phyloP scores from a whole-genome alignment of 2,888 invertebrate species.

The Mechanitis messenoides region DNA sequence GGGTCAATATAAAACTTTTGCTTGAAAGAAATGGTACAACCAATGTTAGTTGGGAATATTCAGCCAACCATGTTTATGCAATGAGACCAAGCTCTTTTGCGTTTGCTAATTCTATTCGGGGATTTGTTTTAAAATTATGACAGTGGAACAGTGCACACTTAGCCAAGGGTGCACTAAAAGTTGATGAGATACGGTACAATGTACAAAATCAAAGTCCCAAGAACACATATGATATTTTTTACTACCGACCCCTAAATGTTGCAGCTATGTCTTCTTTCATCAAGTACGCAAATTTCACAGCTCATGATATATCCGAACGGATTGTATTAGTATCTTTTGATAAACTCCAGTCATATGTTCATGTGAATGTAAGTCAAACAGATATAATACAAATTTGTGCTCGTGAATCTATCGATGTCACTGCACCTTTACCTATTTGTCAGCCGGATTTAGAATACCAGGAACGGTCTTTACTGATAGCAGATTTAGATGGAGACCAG shows the following conservation, averaged over 20 bases:
- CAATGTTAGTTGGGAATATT: slow-evolving; percentile 78
- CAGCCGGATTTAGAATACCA: slow-evolving; percentile 86
- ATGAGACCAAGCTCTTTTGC: slow-evolving; percentile 84
- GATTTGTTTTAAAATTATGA: slow-evolving; percentile 90
- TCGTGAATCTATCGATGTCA: slow-evolving; percentile 51
- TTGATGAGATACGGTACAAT: slow-evolving; percentile 63
- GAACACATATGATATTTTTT: slow-evolving; percentile 61
- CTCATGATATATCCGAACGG: slow-evolving; percentile 81
- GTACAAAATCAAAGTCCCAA: slow-evolving; percentile 68
- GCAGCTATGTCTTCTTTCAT: slow-evolving; percentile 65
- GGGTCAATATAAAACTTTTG: slow-evolving; percentile 77
- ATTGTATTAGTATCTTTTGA: slow-evolving; percentile 88
- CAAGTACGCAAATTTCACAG: slow-evolving; percentile 67
- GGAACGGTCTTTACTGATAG: slow-evolving; percentile 82
- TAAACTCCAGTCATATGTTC: slow-evolving; percentile 80
- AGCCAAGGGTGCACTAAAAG: slow-evolving; percentile 68
- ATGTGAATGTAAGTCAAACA: slow-evolving; percentile 87
- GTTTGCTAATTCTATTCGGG: slow-evolving; percentile 78
- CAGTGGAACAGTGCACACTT: slow-evolving; percentile 81
- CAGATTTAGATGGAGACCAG: slow-evolving; percentile 85
- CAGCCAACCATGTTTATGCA: slow-evolving; percentile 80
- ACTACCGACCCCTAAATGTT: slow-evolving; percentile 58
- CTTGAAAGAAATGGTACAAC: slow-evolving; percentile 74
- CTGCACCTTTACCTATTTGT: slow-evolving; percentile 69
- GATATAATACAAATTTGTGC: slow-evolving; percentile 85